These are phyloP conservation scores for Oryzias sinensis DNA, from an alignment of 2,797 vertebrate species.

Conservation along the genomic window DNA sequence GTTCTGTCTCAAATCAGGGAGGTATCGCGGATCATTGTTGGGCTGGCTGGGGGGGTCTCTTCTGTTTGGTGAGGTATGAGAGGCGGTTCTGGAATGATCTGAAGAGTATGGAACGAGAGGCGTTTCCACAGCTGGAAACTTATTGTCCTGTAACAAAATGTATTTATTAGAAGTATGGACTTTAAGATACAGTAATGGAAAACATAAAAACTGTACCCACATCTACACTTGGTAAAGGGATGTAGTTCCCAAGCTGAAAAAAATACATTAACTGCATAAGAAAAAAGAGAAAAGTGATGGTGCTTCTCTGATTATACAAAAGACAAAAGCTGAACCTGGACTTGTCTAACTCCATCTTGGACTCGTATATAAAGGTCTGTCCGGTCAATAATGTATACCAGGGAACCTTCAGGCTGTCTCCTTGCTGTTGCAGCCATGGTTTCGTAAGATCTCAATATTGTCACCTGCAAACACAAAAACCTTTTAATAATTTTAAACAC, in stretches of 20 bases:
- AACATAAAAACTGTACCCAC: constrained; percentile 54
- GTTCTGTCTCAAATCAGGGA: constrained; percentile 22
- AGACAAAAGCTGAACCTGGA: constrained; percentile 74
- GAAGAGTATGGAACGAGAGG: constrained; percentile 73
- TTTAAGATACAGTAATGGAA: no score
- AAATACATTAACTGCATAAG: background rate
- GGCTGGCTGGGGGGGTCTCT: constrained; percentile 27
- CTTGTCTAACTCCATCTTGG: constrained; percentile 82
- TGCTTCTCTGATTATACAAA: background rate
- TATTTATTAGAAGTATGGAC: no score
- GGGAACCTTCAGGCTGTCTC: constrained; percentile 82
- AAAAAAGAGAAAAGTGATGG: background rate
- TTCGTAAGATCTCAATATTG: constrained; percentile 79
- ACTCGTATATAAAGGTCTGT: constrained; percentile 88
- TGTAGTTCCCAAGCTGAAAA: constrained; percentile 84
- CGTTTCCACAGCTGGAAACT: constrained; percentile 80
- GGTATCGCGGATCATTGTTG: constrained; percentile 32
- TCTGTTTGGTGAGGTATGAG: constrained; percentile 17
- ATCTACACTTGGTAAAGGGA: constrained; percentile 59
- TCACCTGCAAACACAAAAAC: constrained; percentile 73
- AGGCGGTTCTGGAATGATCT: constrained; percentile 33
- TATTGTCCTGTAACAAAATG: constrained; percentile 76
- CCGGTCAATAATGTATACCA: constrained; percentile 81
- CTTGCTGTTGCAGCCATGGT: constrained; percentile 77
- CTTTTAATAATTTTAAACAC: no score